Percentiles rank a stretch among this genome's conserved stretches.
Evolutionary conservation across 1,140 invertebrate genomes (phyloP).

Genomic region (Tetramorium simillimum): DNA sequence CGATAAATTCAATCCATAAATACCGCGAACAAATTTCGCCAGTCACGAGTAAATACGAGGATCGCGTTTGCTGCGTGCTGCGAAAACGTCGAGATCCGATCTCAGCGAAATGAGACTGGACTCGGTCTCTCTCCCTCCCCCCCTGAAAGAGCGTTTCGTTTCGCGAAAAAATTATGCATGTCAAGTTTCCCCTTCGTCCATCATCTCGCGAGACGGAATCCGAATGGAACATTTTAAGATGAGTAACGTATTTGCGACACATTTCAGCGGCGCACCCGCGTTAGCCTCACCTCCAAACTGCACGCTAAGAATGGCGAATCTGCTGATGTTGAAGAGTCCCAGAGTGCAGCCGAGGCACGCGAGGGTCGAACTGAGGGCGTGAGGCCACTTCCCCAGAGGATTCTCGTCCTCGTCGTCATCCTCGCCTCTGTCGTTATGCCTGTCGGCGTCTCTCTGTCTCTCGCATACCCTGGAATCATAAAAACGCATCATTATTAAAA

Average conservation of each 20-base stretch:
- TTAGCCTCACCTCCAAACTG: constrained; percentile 91
- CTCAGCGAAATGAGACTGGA: neutral
- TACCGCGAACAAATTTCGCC: neutral
- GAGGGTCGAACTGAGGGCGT: constrained; percentile 91
- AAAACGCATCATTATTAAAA: neutral
- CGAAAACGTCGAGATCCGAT: neutral
- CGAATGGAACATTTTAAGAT: neutral
- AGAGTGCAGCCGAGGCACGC: constrained; percentile 94
- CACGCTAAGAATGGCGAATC: constrained; percentile 94
- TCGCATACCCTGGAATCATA: constrained; percentile 72
- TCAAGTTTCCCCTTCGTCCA: neutral
- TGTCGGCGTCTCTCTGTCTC: constrained; percentile 74
- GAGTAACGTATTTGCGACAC: neutral
- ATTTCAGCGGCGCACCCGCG: constrained; percentile 13
- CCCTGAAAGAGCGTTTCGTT: neutral
- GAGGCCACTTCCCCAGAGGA: constrained; percentile 90
- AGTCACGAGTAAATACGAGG: neutral
- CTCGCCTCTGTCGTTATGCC: constrained; percentile 75
- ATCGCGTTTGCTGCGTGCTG: neutral
- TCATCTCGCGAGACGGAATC: neutral
- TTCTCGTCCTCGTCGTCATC: constrained; percentile 83
- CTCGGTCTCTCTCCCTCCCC: neutral
- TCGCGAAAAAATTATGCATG: neutral
- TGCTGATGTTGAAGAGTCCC: constrained; percentile 94
- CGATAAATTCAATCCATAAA: neutral